Conservation (phyloP, 2,888 invertebrate species). For the Eumerus sabulonum region DNA sequence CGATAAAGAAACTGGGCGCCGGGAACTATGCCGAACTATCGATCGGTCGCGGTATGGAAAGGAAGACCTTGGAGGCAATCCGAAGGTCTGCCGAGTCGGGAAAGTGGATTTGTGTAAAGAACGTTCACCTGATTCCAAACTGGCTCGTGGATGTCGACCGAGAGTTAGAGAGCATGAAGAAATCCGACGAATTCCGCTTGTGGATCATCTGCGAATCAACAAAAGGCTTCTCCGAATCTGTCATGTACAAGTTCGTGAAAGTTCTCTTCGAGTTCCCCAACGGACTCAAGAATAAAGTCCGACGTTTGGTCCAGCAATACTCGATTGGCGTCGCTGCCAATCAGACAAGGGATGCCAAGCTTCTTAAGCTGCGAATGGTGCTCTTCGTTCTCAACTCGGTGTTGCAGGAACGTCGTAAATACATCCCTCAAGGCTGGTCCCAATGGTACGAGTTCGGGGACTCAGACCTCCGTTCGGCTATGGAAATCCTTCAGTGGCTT, state of each 20-base stretch:
- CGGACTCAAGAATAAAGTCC: slow-evolving; percentile 90
- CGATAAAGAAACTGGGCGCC: slow-evolving; percentile 79
- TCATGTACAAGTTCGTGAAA: slow-evolving; percentile 89
- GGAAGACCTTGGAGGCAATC: slow-evolving; percentile 82
- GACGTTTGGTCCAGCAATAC: slow-evolving; percentile 87
- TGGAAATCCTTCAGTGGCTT: slow-evolving; percentile 80
- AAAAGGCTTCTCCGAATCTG: slow-evolving; percentile 85
- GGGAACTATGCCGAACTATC: slow-evolving; percentile 84
- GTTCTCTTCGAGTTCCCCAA: slow-evolving; percentile 91
- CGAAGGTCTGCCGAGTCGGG: slow-evolving; percentile 82
- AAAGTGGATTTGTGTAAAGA: slow-evolving; percentile 89
- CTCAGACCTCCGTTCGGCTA: slow-evolving; percentile 88
- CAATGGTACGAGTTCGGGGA: slow-evolving; percentile 93
- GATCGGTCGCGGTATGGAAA: slow-evolving; percentile 89
- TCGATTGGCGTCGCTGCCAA: slow-evolving; percentile 73
- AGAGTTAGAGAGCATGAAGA: slow-evolving; percentile 80
- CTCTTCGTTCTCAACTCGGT: slow-evolving; percentile 94
- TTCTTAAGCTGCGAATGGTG: slow-evolving; percentile 85
- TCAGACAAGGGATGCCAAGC: slow-evolving; percentile 74
- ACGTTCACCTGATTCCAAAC: slow-evolving; percentile 87
- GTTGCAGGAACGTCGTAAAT: slow-evolving; percentile 93
- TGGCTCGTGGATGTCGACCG: slow-evolving; percentile 86
- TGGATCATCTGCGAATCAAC: slow-evolving; percentile 94
- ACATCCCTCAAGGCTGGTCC: slow-evolving; percentile 95
- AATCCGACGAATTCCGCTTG: slow-evolving; percentile 83